Conservation (phyloP, 1,140 invertebrate species). For the Bombus soroeensis region DNA sequence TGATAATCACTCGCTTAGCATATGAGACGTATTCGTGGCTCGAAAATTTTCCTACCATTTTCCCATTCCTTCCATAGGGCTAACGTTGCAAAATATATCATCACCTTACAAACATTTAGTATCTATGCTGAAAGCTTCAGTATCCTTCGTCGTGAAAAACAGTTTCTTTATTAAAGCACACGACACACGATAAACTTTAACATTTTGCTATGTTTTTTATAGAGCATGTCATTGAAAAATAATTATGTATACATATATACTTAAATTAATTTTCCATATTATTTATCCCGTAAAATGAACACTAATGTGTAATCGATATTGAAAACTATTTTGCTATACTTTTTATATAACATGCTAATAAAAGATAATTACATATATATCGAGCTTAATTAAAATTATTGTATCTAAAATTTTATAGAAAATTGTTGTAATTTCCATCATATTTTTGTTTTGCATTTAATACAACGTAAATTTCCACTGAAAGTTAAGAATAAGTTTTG, state of each 20-base stretch:
- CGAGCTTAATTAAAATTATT: neutral
- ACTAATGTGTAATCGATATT: neutral
- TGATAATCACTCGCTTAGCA: constrained; percentile 55
- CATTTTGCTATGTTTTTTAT: neutral
- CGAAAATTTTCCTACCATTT: constrained; percentile 30
- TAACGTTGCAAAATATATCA: no score
- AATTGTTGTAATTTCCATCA: neutral
- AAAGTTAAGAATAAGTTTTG: neutral
- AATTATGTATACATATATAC: neutral
- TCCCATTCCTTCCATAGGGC: neutral
- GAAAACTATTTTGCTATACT: neutral
- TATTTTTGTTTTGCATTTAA: neutral
- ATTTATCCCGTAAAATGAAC: neutral
- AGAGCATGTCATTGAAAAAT: neutral
- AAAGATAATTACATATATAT: neutral
- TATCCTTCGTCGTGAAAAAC: neutral
- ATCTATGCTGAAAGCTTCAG: neutral
- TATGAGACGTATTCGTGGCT: constrained; percentile 12
- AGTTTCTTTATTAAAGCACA: neutral
- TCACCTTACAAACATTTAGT: neutral
- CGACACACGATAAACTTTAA: neutral
- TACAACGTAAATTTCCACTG: neutral
- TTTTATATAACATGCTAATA: neutral
- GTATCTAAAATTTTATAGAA: neutral
- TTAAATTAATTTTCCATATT: neutral